Evolutionary conservation across 1,140 invertebrate species (phyloP), one percentile per base, ranked within the genome.

Genomic region (Tetragonula clypearis): DNA sequence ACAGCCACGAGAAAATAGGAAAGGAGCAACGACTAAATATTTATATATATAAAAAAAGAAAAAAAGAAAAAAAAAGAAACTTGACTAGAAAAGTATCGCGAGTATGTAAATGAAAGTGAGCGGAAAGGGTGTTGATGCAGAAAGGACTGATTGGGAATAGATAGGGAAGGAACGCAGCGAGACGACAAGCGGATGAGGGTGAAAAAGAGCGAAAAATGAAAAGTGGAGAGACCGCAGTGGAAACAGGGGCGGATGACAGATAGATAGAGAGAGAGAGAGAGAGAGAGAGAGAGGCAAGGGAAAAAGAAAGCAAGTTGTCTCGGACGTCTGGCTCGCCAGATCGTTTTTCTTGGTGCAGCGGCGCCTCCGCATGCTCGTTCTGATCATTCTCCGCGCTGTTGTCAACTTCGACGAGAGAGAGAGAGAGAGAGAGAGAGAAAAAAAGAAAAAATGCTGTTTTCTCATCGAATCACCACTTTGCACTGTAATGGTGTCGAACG

Each of bases 291-390:
- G 14, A 21, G 58, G 75, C n/a, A 62, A 41, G 5, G 60, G 75
- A 66, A 78, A 78, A 78, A 78, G 75, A 78, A 78, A 78, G 60
- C 75, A 62, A 78, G 75, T 65, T 77, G 58, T 78, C 75, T 78
- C 21, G 75, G 41, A 78, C 49, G 75, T 78, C 58, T 78, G 75
- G 75, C 58, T 78, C 75, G 75, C 17, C 60, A 60, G 74, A 76
- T 78, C 75, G 75, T 78, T 78, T 78, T 78, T 78, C 75, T 78
- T 19, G 15, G 23, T 65, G 58, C 35, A 8, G 75, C 75, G 75
- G 75, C 75, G 75, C 75, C 75, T 78, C 60, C 56, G 35, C 35
- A 49, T 78, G 56, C 56, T 76, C 74, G 55, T 76, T 76, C 74
- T 60, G 58, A 62, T 78, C 75, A 66, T 78, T 78, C 75, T 78